These are phyloP conservation scores for Aplodontia rufa DNA, from an alignment of 2,113 vertebrate genomes.

Conservation along the genomic window DNA sequence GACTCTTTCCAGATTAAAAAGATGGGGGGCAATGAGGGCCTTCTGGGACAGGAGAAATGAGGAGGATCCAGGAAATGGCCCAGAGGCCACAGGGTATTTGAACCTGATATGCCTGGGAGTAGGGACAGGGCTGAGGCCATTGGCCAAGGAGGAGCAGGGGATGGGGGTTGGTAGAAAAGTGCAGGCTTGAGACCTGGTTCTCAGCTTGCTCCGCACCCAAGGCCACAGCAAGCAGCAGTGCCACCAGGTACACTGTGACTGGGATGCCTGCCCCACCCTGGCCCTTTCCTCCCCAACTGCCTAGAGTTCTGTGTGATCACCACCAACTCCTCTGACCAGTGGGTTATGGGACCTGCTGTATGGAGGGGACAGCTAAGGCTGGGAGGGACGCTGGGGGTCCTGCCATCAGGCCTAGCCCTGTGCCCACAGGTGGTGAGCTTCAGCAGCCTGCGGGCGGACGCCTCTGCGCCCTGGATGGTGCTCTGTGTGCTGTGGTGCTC, in stretches of 20 bases:
- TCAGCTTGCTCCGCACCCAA: neutral
- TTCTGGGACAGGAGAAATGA: neutral
- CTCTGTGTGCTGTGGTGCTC: slow-evolving; percentile 95
- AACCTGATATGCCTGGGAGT: neutral
- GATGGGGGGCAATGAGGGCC: neutral
- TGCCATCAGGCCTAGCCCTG: neutral
- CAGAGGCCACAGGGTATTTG: neutral
- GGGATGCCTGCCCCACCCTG: too few species aligned
- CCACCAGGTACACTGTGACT: rapidly evolving
- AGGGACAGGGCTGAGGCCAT: neutral
- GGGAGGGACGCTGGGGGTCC: neutral
- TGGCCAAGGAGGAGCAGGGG: neutral
- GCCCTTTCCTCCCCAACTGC: too few species aligned
- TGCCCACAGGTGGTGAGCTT: slow-evolving; percentile 92
- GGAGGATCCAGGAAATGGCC: neutral
- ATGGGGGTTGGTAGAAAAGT: too few species aligned
- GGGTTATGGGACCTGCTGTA: neutral
- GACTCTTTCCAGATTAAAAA: neutral
- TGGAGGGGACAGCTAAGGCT: neutral
- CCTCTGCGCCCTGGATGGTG: slow-evolving; percentile 93
- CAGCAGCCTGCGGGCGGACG: slow-evolving; percentile 91
- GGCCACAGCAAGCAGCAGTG: neutral
- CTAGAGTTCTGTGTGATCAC: rapidly evolving
- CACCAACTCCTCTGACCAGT: too few species aligned
- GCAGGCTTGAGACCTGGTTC: neutral